Conservation (phyloP, 2,797 vertebrate genomes). For the Xiphophorus birchmanni region DNA sequence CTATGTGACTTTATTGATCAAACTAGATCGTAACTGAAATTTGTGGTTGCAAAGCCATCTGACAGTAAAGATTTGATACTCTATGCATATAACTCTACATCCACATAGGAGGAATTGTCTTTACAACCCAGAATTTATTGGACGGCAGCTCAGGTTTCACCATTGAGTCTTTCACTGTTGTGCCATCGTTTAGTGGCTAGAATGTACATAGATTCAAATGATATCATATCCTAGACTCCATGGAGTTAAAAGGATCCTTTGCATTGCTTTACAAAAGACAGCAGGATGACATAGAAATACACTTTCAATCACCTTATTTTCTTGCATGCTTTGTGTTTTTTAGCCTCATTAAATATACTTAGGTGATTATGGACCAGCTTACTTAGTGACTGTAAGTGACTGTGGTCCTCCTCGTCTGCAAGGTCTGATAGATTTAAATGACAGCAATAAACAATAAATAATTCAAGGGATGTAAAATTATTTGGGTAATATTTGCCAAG, state of each 20-base stretch:
- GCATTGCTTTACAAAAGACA: background rate
- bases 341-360: background rate
- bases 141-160: constrained; percentile 77
- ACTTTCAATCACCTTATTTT: background rate
- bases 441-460: background rate
- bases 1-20: constrained; percentile 22
- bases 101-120: constrained; percentile 80
- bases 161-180: constrained; percentile 68
- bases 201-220: constrained; percentile 59
- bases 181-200: constrained; percentile 42
- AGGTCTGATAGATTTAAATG: background rate
- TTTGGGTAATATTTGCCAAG: background rate
- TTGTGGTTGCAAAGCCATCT: constrained; percentile 52
- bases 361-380: background rate
- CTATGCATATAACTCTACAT: constrained; percentile 75
- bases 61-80: constrained; percentile 73
- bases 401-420: background rate
- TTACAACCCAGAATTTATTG: constrained; percentile 80
- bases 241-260: background rate
- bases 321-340: background rate
- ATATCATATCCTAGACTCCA: constrained; percentile 2
- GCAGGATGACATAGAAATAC: background rate
- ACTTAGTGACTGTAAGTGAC: background rate
- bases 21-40: constrained; percentile 39
- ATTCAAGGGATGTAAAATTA: background rate